Evolutionary conservation across 1,140 invertebrate species (phyloP), one percentile per base, ranked within the genome.

Genomic region (Muscidifurax raptorellus): DNA sequence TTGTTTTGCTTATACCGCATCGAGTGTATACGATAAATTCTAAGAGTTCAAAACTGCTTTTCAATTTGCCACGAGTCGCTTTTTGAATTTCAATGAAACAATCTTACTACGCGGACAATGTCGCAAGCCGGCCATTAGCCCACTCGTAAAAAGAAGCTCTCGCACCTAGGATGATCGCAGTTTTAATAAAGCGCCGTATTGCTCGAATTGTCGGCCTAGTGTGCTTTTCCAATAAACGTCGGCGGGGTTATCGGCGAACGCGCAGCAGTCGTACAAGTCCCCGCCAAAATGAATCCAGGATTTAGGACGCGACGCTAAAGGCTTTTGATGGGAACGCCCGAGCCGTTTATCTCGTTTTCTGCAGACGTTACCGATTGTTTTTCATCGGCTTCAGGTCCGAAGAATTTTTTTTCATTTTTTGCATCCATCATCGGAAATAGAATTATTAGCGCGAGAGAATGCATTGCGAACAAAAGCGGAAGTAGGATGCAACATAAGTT

Each of bases 171-270:
- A 40, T 40, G 36, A 12, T 2, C 0, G 66, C 27, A 71, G 79
- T 80, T 76, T 85, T 81, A 77, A 74, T 81, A 85, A 77, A 80
- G 72, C 64, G 6, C 59, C 40, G 5, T 40, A 85, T 85, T 28
- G 52, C 1, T 32, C 10, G 25, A 32, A 84, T 84, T n/a, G 66
- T 18, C 52, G 22, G 18, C 15, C 28, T 28, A 44, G 18, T 76
- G 40, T 69, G 81, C 25, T 77, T 81, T 85, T 85, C 72, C 79
- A 81, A 77, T 85, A 77, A 80, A 81, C 71, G 79, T 69, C 78
- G 30, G 13, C 7, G 52, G 36, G 28, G 77, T 75, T 81, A 85
- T 85, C 83, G 71, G 47, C 28, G 27, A 12, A 9, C 36, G 22
- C 30, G 59, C 28, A 64, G 79, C 71, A 66, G 71, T 67, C n/a